phyloP scores from a whole-genome alignment of 1,140 invertebrate species.

The Ceratoteleas bidentatus region DNA sequence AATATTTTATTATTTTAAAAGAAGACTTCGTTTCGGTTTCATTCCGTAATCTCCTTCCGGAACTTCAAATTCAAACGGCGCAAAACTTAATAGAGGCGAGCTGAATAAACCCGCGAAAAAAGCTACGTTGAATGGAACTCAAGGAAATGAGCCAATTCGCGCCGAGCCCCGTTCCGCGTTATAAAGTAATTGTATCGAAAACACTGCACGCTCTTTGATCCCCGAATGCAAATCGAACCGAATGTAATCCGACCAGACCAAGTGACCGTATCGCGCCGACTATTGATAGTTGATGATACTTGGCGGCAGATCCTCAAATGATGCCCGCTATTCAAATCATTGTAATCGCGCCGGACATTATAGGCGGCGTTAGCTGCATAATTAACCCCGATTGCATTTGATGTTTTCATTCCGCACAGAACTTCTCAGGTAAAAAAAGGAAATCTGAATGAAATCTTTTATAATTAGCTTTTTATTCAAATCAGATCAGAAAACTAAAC shows the following conservation, averaged over 20 bases:
- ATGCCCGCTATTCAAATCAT: constrained; percentile 29
- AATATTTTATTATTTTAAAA: too few relatives aligned
- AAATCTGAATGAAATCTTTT: too few relatives aligned
- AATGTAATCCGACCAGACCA: constrained; percentile 26
- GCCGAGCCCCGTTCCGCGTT: background rate
- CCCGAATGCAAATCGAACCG: constrained; percentile 20
- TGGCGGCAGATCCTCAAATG: constrained; percentile 9
- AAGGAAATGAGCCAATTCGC: background rate
- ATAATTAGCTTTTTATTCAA: too few relatives aligned
- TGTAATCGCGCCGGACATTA: constrained; percentile 35
- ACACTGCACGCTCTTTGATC: constrained; percentile 12
- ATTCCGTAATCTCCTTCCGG: too few relatives aligned
- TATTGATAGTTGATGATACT: constrained; percentile 47
- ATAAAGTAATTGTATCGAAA: constrained; percentile 16
- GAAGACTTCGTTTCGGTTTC: too few relatives aligned
- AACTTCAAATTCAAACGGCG: too few relatives aligned
- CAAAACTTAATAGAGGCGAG: too few relatives aligned
- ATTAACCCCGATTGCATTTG: constrained; percentile 32
- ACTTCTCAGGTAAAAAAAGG: too few relatives aligned
- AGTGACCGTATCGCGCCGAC: constrained; percentile 26
- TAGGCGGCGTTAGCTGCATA: constrained; percentile 33
- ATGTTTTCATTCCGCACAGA: background rate
- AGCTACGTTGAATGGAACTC: background rate
- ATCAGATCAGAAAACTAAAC: too few relatives aligned
- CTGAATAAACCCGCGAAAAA: too few relatives aligned